Base-by-base conservation (phyloP, 1,140 invertebrate genomes). In the Amyelois transitella region DNA sequence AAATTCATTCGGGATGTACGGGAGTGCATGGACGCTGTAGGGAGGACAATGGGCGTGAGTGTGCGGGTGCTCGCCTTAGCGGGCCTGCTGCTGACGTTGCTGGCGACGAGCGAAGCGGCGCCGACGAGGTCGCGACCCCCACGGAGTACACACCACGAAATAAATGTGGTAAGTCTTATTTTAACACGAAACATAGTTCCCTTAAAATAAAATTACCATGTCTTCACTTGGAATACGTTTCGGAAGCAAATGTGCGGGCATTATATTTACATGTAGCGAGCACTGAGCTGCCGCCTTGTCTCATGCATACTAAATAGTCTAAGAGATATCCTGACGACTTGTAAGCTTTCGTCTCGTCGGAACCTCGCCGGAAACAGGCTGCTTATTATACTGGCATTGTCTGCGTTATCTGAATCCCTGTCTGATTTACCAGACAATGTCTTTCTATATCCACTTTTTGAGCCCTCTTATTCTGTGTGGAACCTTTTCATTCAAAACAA, bases 41-140 rank as follows among this genome's bases (percentile, higher is more conserved):
- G 73, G 58, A 81, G 73, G 71, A 83, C 78, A 86, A 82, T 80
- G 73, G 70, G 69, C 53, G 61, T 69, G 69, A 72, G 74, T 50
- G 71, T 75, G 65, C 72, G 61, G 51, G 71, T 66, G 43, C 52
- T 77, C 24, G 62, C 60, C 51, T 64, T 77, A 58, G 54, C 76
- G 55, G 72, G 69, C 58, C 60, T 83, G 47, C 60, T 82, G 61
- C 63, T 84, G 53, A 55, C 72, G 58, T 64, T 74, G 61, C 55
- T 84, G 56, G 65, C 77, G 55, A 73, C 72, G 14, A 63, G 64
- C 51, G 58, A 64, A 20, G 78, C 81, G 47, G 77, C 81, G 65
- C 77, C 83, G 28, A 53, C 60, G 45, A 58, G 66, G 18, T 60
- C 66, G 20, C 71, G 81, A 38, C 48, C 58, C 20, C 57, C 65